Base-by-base conservation (phyloP, 2,888 invertebrate species). In the Chrysolina haemoptera region DNA sequence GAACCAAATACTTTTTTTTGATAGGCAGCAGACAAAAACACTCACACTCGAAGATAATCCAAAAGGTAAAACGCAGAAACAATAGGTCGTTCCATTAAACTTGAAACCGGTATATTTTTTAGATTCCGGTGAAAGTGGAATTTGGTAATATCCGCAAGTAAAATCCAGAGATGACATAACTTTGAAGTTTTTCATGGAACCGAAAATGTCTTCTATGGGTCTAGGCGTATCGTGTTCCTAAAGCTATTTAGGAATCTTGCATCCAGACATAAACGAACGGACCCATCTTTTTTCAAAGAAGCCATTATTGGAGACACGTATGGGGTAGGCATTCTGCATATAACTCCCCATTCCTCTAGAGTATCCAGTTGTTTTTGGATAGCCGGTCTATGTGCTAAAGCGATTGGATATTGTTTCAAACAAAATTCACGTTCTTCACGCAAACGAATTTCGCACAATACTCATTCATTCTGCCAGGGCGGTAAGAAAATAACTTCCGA, bases 11-110 rank as follows among this genome's bases (percentile, higher is more conserved):
- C 62, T 16, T 63, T 48, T n/a, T 16, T 63, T 48, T n/a, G 22
- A 40, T 14, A 70, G n/a, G n/a, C 70, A 73, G 10, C 68, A 10
- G 20, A 62, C 43, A 62, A 73, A 75, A 18, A 50, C 59, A 40
- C 70, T 66, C 5, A 75, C 72, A 35, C 59, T 66, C 8, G 46
- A 68, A 59, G n/a, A 1, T 18, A 64, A 41, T 5, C 46, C 46
- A 3, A 64, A 63, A 18, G 20, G 2, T 1, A 12, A 18, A 20
- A 20, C 43, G 41, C 63, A 41, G 41, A 46, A 64, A 40, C 41
- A 41, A 46, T 46, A 43, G 1, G 64, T 64, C 0, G 8, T 20
- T 3, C 41, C 41, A 12, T 64, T 46, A n/a, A 67, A 67, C 14
- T 48, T 27, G 12, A 67, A 67, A 67, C 67, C 53, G 5, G 27